These are phyloP conservation scores for Cassiopea andromeda DNA, from an alignment of 30 jellyfish, hydroid and myxozoan genomes.

Conservation along the genomic window DNA sequence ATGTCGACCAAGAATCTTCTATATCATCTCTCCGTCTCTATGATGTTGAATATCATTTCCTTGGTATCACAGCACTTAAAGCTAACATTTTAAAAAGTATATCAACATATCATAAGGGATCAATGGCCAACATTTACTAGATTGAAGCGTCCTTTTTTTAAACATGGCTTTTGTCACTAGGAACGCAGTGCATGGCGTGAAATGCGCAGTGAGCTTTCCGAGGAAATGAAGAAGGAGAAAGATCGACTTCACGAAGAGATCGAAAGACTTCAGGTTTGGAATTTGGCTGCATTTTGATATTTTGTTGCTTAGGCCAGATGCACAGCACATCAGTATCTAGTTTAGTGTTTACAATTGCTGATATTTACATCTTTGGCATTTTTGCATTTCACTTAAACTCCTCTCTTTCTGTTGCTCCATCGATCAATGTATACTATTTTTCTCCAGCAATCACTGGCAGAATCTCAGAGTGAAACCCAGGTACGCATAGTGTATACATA, in stretches of 20 bases:
- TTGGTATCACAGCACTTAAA: too few species aligned
- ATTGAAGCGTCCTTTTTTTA: too few species aligned
- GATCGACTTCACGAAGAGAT: slow-evolving; percentile 18
- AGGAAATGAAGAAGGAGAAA: not conserved
- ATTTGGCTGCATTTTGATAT: not conserved
- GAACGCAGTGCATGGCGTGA: slow-evolving; percentile 13
- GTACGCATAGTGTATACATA: not conserved
- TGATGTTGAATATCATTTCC: too few species aligned
- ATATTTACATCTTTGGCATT: too few species aligned
- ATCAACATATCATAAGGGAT: too few species aligned
- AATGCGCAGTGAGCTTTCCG: not conserved
- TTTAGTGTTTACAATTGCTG: too few species aligned
- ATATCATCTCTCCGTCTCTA: too few species aligned
- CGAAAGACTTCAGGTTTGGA: slow-evolving; percentile 9
- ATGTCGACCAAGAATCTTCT: too few species aligned
- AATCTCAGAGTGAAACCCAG: slow-evolving; percentile 1
- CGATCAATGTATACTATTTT: not conserved
- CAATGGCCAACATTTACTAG: too few species aligned
- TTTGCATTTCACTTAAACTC: too few species aligned
- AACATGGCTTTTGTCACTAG: not conserved
- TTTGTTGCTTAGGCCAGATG: not conserved
- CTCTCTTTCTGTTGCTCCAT: not conserved
- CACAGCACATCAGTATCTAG: too few species aligned
- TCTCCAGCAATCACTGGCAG: not conserved
- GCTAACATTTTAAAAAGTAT: too few species aligned